Conservation (phyloP, 2,797 vertebrate species). For the Anguilla anguilla region DNA sequence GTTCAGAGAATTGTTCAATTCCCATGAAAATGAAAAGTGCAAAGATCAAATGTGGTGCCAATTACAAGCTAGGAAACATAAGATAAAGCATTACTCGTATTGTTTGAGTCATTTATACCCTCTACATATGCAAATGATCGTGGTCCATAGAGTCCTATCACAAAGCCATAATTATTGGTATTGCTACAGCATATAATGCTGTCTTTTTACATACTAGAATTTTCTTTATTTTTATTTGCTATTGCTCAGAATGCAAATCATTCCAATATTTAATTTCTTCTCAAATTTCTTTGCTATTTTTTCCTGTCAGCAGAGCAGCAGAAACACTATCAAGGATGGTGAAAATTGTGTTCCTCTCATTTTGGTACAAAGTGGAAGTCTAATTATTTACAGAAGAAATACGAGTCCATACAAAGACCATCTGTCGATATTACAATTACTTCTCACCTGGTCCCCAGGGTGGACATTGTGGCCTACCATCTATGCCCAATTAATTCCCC, state of each 20-base stretch:
- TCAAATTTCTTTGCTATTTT: neutral
- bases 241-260: neutral
- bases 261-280: neutral
- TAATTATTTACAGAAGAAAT: slow-evolving; percentile 12
- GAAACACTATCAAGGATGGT: neutral
- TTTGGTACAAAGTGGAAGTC: neutral
- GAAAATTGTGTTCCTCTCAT: neutral
- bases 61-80: neutral
- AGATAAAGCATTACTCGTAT: slow-evolving; percentile 1
- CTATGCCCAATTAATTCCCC: slow-evolving; percentile 11
- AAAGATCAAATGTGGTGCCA: neutral
- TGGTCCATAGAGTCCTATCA: neutral
- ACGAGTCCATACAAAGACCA: slow-evolving; percentile 14
- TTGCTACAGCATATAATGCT: neutral
- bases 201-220: neutral
- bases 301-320: neutral
- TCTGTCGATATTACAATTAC: slow-evolving; percentile 3
- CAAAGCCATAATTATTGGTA: neutral
- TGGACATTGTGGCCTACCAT: slow-evolving; percentile 9
- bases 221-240: neutral
- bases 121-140: neutral
- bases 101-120: slow-evolving; percentile 1
- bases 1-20: neutral
- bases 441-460: slow-evolving; percentile 11
- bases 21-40: neutral